Conservation (phyloP, 2,797 vertebrate genomes). For the Gobionotothen gibberifrons region DNA sequence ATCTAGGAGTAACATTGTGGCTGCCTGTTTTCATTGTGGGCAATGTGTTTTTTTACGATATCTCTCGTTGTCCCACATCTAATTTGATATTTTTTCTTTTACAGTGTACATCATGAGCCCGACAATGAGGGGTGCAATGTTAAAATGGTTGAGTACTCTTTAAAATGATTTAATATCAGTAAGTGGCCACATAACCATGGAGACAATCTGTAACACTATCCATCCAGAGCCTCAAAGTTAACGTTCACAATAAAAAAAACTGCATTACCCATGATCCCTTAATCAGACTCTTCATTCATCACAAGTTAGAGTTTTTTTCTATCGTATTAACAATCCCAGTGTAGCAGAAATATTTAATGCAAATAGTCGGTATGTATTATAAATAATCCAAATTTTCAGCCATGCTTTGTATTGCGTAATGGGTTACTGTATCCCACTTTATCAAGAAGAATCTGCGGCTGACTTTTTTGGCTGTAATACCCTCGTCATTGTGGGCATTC, state of each 20-base stretch:
- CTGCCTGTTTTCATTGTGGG: too few relatives aligned
- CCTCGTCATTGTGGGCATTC: constrained; percentile 11
- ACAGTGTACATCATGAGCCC: not conserved
- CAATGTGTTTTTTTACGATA: not conserved
- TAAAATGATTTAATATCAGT: too few relatives aligned
- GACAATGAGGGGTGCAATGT: not conserved
- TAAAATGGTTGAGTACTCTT: not conserved
- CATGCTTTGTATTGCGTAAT: not conserved
- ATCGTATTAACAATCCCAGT: not conserved
- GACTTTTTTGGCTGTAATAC: constrained; percentile 25
- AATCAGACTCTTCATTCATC: not conserved
- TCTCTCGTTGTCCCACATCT: not conserved
- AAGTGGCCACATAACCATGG: not conserved
- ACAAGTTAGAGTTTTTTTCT: not conserved
- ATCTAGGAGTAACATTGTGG: not conserved
- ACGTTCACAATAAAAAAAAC: not conserved
- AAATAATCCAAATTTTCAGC: not conserved
- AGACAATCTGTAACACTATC: not conserved
- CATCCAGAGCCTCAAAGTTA: not conserved
- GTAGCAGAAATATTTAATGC: not conserved
- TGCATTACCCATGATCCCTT: not conserved
- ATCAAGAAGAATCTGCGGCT: constrained; percentile 10
- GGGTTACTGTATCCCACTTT: not conserved
- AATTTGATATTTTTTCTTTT: not conserved
- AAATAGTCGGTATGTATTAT: not conserved